Evolutionary conservation across 2,113 vertebrate genomes (phyloP), one percentile per base, ranked within the genome.

Genomic region (Cromileptes altivelis): DNA sequence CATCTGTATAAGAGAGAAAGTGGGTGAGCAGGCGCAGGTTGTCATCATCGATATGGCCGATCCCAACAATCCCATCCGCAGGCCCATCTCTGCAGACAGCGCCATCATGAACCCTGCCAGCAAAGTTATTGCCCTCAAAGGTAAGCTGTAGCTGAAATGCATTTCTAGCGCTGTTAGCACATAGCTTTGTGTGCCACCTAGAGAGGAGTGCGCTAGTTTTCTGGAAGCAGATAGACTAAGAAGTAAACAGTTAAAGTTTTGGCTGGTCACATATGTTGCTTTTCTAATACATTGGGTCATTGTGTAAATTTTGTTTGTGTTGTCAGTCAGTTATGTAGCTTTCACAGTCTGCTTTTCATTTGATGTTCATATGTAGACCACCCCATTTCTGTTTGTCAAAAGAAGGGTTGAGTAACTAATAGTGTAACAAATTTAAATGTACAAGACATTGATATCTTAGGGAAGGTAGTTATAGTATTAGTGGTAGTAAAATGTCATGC

Each of bases 101-200:
- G 98, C 98, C 86, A 99, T 99, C 95, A 99, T 99, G 98, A 99
- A 99, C 92, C 98, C 98, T 57, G 98, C 98, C 89, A 99, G 98
- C 95, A 99, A 99, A 96, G 98, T 99, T 82, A 99, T 99, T 81
- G 98, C 98, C 25, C 94, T 99, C 14, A 99, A 99, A 99, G 98
- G 98, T 99, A 98, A 73, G 94, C 72, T 71, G 6, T 5, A 8
- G 55, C 45, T 82, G 63, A 53, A 82, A 65, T 79, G n/a, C 55
- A 47, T 25, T 23, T 57, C 0, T 52, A 55, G 58, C 3, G 12
- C 42, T 65, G 21, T 82, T 70, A 85, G 25, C 37, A 75, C 21
- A 25, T 53, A 80, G 25, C 3, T 37, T 25, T 7, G 37, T 67
- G 42, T 70, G 58, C 30, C 33, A 70, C 47, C 4, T 70, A 79